These are phyloP conservation scores for Hozukius guyotensis DNA, from an alignment of 2,797 vertebrate genomes.

Conservation along the genomic window DNA sequence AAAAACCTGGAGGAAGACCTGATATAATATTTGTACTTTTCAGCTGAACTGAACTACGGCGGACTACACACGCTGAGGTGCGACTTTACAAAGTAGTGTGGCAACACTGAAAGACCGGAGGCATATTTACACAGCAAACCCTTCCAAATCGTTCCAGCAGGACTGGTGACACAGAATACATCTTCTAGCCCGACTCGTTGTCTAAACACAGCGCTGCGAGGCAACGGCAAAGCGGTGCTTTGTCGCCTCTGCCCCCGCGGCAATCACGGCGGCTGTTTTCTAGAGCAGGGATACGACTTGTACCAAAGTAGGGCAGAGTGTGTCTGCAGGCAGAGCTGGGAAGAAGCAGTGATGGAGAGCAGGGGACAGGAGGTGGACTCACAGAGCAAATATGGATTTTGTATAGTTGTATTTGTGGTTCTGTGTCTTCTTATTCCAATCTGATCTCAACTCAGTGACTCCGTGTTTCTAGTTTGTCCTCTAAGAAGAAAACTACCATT, in stretches of 20 bases:
- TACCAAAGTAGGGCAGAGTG: slow-evolving; percentile 42
- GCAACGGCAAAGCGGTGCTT: neutral
- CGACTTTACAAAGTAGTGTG: neutral
- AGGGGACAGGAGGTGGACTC: neutral
- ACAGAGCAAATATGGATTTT: neutral
- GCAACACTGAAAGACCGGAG: neutral
- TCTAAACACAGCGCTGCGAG: slow-evolving; percentile 24
- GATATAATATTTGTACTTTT: neutral
- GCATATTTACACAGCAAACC: slow-evolving; percentile 31
- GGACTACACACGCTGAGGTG: neutral
- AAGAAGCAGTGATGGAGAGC: slow-evolving; percentile 1
- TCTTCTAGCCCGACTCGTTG: slow-evolving; percentile 21
- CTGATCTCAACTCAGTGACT: neutral
- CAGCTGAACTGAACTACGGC: neutral
- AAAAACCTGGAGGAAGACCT: neutral
- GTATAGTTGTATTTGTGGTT: neutral
- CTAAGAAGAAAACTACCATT: neutral
- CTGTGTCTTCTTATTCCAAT: neutral
- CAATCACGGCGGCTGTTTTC: slow-evolving; percentile 4
- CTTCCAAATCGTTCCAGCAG: slow-evolving; percentile 20
- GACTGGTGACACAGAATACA: slow-evolving; percentile 24
- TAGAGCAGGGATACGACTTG: slow-evolving; percentile 9
- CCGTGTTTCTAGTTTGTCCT: neutral
- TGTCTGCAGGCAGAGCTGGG: slow-evolving; percentile 32
- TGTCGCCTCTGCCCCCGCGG: slow-evolving; percentile 6